A percentile compares a stretch with the other conserved stretches of the same genome.
Conservation (phyloP, 1,140 invertebrate genomes). For the Eumeta japonica region DNA sequence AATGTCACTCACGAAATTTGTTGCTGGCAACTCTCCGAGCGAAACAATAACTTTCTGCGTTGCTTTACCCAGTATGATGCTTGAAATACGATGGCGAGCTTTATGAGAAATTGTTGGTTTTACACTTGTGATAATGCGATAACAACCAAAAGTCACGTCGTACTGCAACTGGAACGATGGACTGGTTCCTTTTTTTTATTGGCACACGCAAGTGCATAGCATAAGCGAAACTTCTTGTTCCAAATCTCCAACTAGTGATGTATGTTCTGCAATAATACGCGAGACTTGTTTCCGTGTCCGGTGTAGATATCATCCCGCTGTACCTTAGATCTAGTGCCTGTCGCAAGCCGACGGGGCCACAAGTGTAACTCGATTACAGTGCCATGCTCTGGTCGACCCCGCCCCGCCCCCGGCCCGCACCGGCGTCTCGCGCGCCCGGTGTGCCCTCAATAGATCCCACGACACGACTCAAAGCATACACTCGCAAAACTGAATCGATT, state of each 20-base stretch:
- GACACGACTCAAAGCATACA: slow-evolving; percentile 20
- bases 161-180: slow-evolving; percentile 39
- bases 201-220: slow-evolving; percentile 54
- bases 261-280: slow-evolving; percentile 43
- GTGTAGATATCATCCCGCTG: slow-evolving; percentile 36
- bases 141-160: slow-evolving; percentile 34
- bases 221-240: slow-evolving; percentile 56
- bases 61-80: slow-evolving; percentile 44
- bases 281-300: slow-evolving; percentile 50
- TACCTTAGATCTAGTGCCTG: too few species aligned
- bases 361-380: slow-evolving; percentile 42
- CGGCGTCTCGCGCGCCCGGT: slow-evolving; percentile 9
- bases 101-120: slow-evolving; percentile 51
- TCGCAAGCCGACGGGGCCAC: too few species aligned
- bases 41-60: slow-evolving; percentile 37
- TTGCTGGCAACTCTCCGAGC: too few species aligned
- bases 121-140: slow-evolving; percentile 43
- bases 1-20: too few species aligned
- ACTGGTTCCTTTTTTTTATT: slow-evolving; percentile 43
- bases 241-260: slow-evolving; percentile 55
- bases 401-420: slow-evolving; percentile 12
- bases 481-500: slow-evolving; percentile 51
- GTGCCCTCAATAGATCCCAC: slow-evolving; percentile 22
- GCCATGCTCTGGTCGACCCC: slow-evolving; percentile 52
- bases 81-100: slow-evolving; percentile 49